A percentile compares a stretch with the other conserved stretches of the same genome.
Conservation (phyloP, 2,113 vertebrate genomes). For the Stomatorhinus ivindoensis region DNA sequence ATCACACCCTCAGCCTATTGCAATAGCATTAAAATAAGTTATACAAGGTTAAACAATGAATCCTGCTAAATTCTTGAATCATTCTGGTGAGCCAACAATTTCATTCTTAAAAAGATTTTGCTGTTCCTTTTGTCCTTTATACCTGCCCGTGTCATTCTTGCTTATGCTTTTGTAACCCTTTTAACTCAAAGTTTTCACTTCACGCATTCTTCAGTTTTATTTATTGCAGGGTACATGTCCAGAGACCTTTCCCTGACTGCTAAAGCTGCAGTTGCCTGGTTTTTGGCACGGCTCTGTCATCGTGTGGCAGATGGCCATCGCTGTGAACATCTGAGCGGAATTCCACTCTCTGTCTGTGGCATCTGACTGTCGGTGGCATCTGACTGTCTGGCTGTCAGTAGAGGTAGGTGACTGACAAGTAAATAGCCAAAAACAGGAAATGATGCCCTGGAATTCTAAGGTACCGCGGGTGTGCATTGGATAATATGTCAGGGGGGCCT, state of each 20-base stretch:
- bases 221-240: background rate
- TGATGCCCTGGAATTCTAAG: background rate
- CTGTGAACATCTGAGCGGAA: conserved; percentile 23
- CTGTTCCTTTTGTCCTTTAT: background rate
- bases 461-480: background rate
- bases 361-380: background rate
- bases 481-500: background rate
- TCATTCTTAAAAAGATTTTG: background rate
- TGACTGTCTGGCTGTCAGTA: conserved; percentile 14
- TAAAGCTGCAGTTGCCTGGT: too few relatives aligned
- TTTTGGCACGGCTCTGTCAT: conserved; percentile 32
- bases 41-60: background rate
- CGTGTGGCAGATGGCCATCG: conserved; percentile 34
- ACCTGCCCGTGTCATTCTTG: background rate
- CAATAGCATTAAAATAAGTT: background rate
- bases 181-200: background rate
- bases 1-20: background rate
- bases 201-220: background rate
- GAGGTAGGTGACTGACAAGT: conserved; percentile 18
- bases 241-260: background rate
- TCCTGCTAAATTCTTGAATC: background rate
- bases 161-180: background rate
- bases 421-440: conserved; percentile 10
- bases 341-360: conserved; percentile 10
- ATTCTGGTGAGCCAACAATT: background rate